Evolutionary conservation across 2,888 invertebrate species (phyloP).

Genomic region (Diaphora mendica): DNA sequence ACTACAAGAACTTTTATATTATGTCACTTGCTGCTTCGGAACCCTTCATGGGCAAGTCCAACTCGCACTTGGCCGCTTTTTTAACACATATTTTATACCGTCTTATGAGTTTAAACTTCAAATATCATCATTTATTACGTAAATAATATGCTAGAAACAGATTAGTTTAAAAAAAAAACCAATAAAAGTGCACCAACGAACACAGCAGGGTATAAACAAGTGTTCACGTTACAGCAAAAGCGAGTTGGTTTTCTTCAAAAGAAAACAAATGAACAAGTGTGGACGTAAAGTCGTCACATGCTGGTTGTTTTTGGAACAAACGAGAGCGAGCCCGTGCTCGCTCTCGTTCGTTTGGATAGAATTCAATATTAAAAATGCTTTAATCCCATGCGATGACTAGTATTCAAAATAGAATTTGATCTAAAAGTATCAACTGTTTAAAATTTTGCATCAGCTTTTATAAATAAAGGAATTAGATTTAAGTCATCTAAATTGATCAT

Average conservation of each 20-base stretch:
- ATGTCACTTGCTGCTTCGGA: too few relatives aligned
- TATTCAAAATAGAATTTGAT: background rate
- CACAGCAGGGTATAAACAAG: background rate
- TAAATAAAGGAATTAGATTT: too few relatives aligned
- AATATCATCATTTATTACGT: background rate
- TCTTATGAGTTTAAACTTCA: too few relatives aligned
- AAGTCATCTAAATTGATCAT: background rate
- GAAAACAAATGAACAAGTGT: background rate
- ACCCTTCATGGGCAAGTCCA: too few relatives aligned
- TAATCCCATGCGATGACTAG: background rate
- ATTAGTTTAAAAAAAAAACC: background rate
- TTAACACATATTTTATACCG: too few relatives aligned
- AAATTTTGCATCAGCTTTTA: too few relatives aligned
- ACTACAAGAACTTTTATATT: too few relatives aligned
- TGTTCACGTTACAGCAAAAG: background rate
- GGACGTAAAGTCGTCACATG: background rate
- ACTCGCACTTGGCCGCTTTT: too few relatives aligned
- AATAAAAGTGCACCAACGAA: background rate
- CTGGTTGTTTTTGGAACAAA: conserved; percentile 1
- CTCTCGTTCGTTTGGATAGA: background rate
- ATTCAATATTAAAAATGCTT: background rate
- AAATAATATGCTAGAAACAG: background rate
- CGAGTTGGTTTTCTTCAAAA: background rate
- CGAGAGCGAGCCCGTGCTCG: background rate
- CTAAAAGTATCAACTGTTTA: too few relatives aligned